Evolutionary conservation across 2,113 vertebrate genomes (phyloP).

Genomic region (Tachycineta bicolor): DNA sequence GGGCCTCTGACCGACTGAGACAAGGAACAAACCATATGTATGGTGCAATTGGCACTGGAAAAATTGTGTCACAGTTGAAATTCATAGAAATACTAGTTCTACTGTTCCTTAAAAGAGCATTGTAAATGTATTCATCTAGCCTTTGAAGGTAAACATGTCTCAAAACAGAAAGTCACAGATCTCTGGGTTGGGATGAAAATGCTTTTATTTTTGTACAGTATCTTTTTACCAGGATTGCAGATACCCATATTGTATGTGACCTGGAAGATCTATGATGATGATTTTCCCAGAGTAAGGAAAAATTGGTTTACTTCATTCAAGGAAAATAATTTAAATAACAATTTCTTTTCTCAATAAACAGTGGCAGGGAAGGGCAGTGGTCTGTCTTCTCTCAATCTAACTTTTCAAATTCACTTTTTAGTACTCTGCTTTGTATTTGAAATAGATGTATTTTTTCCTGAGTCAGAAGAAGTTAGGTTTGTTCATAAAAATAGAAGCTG

Average conservation of each 20-base stretch:
- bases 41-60: neutral
- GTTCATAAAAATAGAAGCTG: conserved; percentile 3
- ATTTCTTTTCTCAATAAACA: neutral
- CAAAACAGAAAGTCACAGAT: neutral
- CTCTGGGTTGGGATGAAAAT: neutral
- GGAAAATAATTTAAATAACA: neutral
- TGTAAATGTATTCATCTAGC: neutral
- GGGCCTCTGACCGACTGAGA: neutral
- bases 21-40: neutral
- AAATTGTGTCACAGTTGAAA: neutral
- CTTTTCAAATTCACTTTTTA: neutral
- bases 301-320: neutral
- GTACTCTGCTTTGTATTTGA: neutral
- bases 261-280: neutral
- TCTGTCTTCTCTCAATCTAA: neutral
- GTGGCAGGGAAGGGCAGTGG: neutral
- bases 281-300: neutral
- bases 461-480: neutral
- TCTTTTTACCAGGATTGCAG: neutral
- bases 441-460: neutral
- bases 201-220: neutral
- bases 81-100: neutral
- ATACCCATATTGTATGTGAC: neutral
- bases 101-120: neutral
- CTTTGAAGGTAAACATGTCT: neutral